Percentiles rank a stretch among this genome's conserved stretches.
Evolutionary conservation across 2,113 vertebrate species (phyloP).

Genomic region (Archilochus colubris): DNA sequence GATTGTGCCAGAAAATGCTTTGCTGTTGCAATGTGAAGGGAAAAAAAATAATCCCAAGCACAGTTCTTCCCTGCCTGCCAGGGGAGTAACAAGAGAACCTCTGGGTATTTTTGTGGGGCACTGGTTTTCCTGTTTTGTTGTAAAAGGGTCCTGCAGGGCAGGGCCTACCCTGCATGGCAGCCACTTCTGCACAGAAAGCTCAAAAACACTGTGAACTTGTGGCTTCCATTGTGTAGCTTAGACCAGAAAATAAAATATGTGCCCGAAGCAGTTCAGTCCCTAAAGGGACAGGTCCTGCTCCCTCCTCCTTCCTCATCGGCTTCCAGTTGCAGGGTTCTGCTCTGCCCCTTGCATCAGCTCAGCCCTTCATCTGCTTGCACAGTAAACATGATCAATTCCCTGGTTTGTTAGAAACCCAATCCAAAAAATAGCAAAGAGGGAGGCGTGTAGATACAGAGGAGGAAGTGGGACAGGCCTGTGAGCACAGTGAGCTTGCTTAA

Average conservation of each 20-base stretch:
- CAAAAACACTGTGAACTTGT: background rate
- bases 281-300: background rate
- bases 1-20: background rate
- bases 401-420: background rate
- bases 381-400: background rate
- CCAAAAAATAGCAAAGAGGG: background rate
- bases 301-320: background rate
- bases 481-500: background rate
- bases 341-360: background rate
- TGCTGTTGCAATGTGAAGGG: rapidly evolving
- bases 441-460: background rate
- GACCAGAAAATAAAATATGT: background rate
- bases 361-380: background rate
- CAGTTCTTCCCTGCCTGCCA: background rate
- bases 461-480: background rate
- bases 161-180: background rate
- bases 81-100: background rate
- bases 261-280: background rate
- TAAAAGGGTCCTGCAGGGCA: background rate
- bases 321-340: background rate
- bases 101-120: background rate
- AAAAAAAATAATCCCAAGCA: background rate
- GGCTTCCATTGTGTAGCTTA: background rate
- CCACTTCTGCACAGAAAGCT: background rate
- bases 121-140: background rate